These are phyloP conservation scores for Masnerella sp. DNA, from an alignment of 2,888 invertebrate genomes.

Conservation along the genomic window DNA sequence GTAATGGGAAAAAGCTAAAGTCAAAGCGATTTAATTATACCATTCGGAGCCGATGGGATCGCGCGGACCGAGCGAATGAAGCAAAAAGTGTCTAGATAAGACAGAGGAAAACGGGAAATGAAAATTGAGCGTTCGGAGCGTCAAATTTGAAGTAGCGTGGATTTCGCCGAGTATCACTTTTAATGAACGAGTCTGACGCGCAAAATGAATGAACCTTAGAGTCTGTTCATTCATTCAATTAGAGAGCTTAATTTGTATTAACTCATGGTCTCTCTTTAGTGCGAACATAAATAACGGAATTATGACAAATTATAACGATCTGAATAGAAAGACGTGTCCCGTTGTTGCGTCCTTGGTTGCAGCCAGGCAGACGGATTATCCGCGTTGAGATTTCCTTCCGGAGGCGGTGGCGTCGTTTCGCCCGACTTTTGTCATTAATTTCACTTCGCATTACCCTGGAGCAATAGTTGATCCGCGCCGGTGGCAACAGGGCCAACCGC, in stretches of 20 bases:
- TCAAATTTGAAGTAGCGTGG: constrained; percentile 20
- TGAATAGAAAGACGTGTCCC: constrained; percentile 33
- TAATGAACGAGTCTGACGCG: constrained; percentile 33
- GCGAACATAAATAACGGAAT: constrained; percentile 38
- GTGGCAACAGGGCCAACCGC: constrained; percentile 61
- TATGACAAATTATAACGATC: constrained; percentile 52
- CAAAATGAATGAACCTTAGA: constrained; percentile 38
- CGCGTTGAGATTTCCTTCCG: constrained; percentile 66
- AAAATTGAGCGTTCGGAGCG: constrained; percentile 6
- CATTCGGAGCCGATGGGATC: no score
- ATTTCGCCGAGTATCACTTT: constrained; percentile 32
- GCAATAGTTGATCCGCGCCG: constrained; percentile 64
- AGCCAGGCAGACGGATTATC: constrained; percentile 68
- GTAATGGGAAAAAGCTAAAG: no score
- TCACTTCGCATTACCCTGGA: constrained; percentile 67
- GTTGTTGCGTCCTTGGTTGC: constrained; percentile 31
- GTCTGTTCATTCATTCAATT: constrained; percentile 40
- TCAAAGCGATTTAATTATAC: no score
- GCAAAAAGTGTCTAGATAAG: constrained; percentile 1
- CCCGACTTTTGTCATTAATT: constrained; percentile 70
- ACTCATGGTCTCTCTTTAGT: constrained; percentile 25
- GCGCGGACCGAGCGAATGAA: no score
- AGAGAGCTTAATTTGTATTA: constrained; percentile 46
- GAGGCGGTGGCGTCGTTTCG: constrained; percentile 52
- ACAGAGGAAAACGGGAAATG: neutral